Percentiles rank a stretch among this genome's conserved stretches.
These are phyloP conservation scores for Gerosis bhagava DNA, from an alignment of 2,888 invertebrate genomes.

Conservation along the genomic window DNA sequence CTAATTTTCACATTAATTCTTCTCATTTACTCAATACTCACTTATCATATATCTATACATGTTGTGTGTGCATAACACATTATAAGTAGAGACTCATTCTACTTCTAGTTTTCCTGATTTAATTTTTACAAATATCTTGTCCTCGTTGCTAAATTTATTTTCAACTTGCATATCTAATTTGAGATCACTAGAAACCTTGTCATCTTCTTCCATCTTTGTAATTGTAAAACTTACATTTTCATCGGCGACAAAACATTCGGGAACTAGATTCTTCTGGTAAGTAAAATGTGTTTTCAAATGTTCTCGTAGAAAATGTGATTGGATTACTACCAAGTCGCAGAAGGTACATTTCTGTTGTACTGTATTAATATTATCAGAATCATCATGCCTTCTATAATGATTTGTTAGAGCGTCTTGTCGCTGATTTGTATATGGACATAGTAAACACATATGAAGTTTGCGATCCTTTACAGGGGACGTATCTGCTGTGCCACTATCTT, in stretches of 20 bases:
- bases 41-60: neutral
- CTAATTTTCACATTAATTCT: slow-evolving; percentile 29
- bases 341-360: slow-evolving; percentile 86
- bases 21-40: slow-evolving; percentile 13
- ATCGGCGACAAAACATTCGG: slow-evolving; percentile 84
- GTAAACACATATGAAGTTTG: slow-evolving; percentile 85
- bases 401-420: slow-evolving; percentile 88
- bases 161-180: slow-evolving; percentile 58
- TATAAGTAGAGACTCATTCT: slow-evolving; percentile 47
- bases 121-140: slow-evolving; percentile 68
- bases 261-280: slow-evolving; percentile 76
- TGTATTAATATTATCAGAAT: slow-evolving; percentile 53
- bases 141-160: slow-evolving; percentile 49
- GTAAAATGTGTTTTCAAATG: slow-evolving; percentile 91
- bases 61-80: neutral
- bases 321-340: slow-evolving; percentile 91
- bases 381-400: slow-evolving; percentile 88
- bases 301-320: slow-evolving; percentile 88
- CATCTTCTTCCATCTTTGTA: slow-evolving; percentile 65
- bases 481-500: slow-evolving; percentile 62
- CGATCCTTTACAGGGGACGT: slow-evolving; percentile 78
- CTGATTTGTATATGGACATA: slow-evolving; percentile 91
- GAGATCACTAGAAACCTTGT: slow-evolving; percentile 59
- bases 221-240: slow-evolving; percentile 82
- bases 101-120: slow-evolving; percentile 64